A percentile compares a stretch with the other conserved stretches of the same genome.
Conservation (phyloP, 2,113 vertebrate species). For the Rissa tridactyla region DNA sequence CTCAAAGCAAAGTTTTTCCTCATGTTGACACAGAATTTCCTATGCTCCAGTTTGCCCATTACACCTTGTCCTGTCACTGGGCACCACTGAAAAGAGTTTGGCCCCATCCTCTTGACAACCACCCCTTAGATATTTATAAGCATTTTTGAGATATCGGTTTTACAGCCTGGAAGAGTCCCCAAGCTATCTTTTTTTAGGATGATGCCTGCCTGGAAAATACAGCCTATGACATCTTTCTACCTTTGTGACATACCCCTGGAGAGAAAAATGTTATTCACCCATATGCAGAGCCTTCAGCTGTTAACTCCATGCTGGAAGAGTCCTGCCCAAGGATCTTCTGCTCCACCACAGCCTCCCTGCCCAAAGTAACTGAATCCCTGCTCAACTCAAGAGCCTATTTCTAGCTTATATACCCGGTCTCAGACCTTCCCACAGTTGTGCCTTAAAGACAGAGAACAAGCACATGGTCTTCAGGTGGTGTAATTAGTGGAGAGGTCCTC, state of each 20-base stretch:
- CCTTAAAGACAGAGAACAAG: not conserved
- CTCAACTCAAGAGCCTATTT: not conserved
- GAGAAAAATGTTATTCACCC: not conserved
- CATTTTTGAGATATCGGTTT: not conserved
- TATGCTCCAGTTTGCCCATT: not conserved
- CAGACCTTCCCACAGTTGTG: not conserved
- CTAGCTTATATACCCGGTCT: not conserved
- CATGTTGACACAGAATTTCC: too few relatives aligned
- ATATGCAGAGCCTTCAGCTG: not conserved
- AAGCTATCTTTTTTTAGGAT: not conserved
- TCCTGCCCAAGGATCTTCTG: not conserved
- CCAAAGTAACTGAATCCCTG: not conserved
- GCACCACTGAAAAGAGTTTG: not conserved
- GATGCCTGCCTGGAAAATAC: not conserved
- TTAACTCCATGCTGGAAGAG: rapidly evolving
- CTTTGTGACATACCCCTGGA: not conserved
- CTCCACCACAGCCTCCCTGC: not conserved
- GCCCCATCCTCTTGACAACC: not conserved
- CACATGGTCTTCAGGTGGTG: not conserved
- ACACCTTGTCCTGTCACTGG: not conserved
- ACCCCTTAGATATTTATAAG: not conserved
- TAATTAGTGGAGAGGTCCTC: not conserved
- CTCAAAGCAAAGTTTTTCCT: too few relatives aligned
- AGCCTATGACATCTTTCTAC: not conserved
- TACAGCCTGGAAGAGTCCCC: not conserved